Conservation (phyloP, 2,888 invertebrate species). For the Dolichopus griseipennis region DNA sequence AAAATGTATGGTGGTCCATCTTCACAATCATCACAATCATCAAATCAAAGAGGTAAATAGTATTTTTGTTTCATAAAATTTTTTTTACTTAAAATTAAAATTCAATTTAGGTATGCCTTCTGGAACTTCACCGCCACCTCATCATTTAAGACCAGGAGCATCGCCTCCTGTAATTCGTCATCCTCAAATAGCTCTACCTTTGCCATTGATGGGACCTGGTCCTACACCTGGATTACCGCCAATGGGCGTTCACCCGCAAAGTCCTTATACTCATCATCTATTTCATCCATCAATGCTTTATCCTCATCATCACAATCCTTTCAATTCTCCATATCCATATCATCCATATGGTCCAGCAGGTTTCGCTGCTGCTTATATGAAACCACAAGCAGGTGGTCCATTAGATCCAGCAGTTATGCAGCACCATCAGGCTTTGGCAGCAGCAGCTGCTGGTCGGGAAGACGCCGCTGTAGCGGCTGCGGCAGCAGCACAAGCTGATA, state of each 20-base stretch:
- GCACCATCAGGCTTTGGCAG: conserved; percentile 42
- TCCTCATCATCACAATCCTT: conserved; percentile 59
- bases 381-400: conserved; percentile 37
- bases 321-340: conserved; percentile 51
- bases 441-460: conserved; percentile 46
- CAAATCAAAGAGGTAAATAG: conserved; percentile 46
- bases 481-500: conserved; percentile 43
- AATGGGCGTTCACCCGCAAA: conserved; percentile 61
- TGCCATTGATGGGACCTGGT: conserved; percentile 41
- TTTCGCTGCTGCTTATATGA: conserved; percentile 38
- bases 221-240: conserved; percentile 41
- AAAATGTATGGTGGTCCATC: conserved; percentile 39
- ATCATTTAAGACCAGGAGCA: conserved; percentile 43
- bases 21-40: conserved; percentile 44
- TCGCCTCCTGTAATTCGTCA: conserved; percentile 49
- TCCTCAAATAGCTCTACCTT: conserved; percentile 44
- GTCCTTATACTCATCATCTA: conserved; percentile 58
- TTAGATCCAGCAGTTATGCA: conserved; percentile 40
- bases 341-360: conserved; percentile 44
- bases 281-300: conserved; percentile 63
- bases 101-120: background rate
- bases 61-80: background rate
- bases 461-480: conserved; percentile 41
- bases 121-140: conserved; percentile 44
- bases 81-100: background rate